Base-by-base conservation (phyloP, 1,140 invertebrate genomes). In the Brachionus manjavacas region DNA sequence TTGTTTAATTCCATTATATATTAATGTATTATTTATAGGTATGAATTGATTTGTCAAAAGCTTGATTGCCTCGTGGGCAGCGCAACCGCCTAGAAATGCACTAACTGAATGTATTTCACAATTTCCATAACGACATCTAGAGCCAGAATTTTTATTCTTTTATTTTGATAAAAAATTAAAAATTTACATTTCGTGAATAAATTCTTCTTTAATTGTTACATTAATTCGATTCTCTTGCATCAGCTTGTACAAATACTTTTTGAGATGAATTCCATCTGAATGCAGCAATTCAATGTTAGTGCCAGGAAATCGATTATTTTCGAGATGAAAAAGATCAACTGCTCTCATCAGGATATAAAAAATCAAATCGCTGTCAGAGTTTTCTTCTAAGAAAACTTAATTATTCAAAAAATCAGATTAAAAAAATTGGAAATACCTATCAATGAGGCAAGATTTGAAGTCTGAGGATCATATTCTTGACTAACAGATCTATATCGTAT, bases 21-120 rank as follows among this genome's bases (percentile, higher is more conserved):
- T 93, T 89, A 96, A 95, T 1, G 95, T 96, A 90, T 98, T 98
- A 89, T 98, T 93, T 49, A 99, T 91, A 11, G 97, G 96, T 87
- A 96, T 94, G 89, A 97, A 99, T 90, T 99, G 97, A 86, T 93
- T 92, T 1, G 97, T 99, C 64, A 98, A 92, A n/a, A 99, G 91
- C 91, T 99, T 99, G 83, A 99, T 98, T 3, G 93, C 93, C 91
- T 99, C 97, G 87, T 99, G 97, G 12, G 96, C 96, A 49, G 93
- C 94, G 88, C 95, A 94, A 2, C 96, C 97, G 86, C 93, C 95
- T 84, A 99, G 91, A 89, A 96, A 96, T 8, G 96, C 93, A 31
- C 96, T 95, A n/a, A 99, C 92, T 39, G 95, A 94, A 90, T 99
- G 97, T 52, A 98, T 89, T 90, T 99, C 96, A 7, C 94, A 92